Conservation (phyloP, 2,113 vertebrate species). For the Illadopsis cleaveri region DNA sequence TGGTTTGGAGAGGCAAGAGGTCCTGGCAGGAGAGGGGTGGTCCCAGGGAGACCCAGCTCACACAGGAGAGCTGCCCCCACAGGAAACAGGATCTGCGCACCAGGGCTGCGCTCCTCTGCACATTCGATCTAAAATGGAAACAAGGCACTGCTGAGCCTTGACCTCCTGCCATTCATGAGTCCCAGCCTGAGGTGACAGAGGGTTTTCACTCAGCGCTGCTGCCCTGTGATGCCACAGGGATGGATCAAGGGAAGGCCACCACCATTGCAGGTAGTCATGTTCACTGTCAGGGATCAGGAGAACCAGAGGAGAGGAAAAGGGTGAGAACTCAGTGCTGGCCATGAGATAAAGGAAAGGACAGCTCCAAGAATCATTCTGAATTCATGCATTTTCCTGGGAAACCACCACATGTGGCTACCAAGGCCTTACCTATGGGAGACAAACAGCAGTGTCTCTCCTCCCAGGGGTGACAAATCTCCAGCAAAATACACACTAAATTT, state of each 20-base stretch:
- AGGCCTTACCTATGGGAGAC: neutral
- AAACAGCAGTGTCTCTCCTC: fast-evolving
- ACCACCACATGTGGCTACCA: neutral
- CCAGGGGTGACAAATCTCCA: neutral
- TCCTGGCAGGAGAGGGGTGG: neutral
- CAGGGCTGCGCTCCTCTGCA: neutral
- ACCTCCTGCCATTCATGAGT: fast-evolving
- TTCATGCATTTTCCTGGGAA: neutral
- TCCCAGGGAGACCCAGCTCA: neutral
- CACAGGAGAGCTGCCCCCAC: neutral
- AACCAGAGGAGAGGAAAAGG: neutral
- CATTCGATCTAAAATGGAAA: neutral
- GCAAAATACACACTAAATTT: neutral
- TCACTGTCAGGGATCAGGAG: neutral
- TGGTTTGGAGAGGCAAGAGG: too few species aligned
- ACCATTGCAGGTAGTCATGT: fast-evolving
- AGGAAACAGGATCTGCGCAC: neutral
- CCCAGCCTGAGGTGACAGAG: neutral
- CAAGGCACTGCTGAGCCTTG: neutral
- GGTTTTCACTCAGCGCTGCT: neutral
- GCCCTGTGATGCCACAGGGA: fast-evolving
- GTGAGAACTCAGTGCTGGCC: neutral
- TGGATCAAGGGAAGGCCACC: neutral
- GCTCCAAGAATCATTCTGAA: neutral
- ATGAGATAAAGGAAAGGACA: neutral